Evolutionary conservation across 2,888 invertebrate genomes (phyloP).

Genomic region (Capitulum mitella): DNA sequence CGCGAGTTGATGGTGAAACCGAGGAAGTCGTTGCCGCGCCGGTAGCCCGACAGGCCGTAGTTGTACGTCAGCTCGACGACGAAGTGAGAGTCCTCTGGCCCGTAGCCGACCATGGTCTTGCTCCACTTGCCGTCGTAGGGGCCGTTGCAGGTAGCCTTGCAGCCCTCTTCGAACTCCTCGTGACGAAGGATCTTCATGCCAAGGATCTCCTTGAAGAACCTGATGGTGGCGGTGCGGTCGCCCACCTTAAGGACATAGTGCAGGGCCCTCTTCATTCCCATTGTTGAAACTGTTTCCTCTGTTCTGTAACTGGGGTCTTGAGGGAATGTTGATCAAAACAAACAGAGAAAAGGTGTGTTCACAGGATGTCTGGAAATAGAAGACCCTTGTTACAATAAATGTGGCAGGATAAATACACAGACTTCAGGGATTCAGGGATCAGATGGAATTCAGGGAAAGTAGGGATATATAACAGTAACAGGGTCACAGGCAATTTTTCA

Average conservation of each 20-base stretch:
- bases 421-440: no score
- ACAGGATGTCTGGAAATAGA: no score
- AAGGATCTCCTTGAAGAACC: conserved; percentile 81
- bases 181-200: conserved; percentile 95
- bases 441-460: no score
- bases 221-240: conserved; percentile 71
- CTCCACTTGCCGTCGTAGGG: conserved; percentile 97
- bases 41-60: conserved; percentile 79
- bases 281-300: no score
- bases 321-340: no score
- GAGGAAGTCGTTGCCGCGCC: conserved; percentile 82
- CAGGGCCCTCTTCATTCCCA: conserved; percentile 58
- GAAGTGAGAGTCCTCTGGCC: conserved; percentile 88
- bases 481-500: no score
- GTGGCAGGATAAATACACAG: no score
- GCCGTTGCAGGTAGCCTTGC: conserved; percentile 97
- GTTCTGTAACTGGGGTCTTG: no score
- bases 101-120: conserved; percentile 98
- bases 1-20: conserved; percentile 76
- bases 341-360: no score
- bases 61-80: conserved; percentile 96
- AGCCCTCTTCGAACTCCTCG: conserved; percentile 95
- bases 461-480: no score
- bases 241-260: conserved; percentile 97
- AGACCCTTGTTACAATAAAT: no score